These are phyloP conservation scores for Budorcas taxicolor DNA, from an alignment of 2,113 vertebrate species.

Conservation along the genomic window DNA sequence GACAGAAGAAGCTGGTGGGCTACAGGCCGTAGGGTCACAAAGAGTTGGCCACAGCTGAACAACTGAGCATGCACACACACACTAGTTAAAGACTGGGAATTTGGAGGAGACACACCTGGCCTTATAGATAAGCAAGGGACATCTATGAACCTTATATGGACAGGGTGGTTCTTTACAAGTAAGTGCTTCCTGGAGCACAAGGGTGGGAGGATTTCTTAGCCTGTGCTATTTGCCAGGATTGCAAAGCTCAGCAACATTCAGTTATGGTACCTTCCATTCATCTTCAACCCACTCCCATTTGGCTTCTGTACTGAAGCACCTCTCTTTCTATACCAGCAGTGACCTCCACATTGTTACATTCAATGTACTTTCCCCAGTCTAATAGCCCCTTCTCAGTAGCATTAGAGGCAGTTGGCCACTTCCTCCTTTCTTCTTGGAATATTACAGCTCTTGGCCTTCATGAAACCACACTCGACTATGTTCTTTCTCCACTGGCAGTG, in stretches of 20 bases:
- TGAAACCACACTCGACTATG: neutral
- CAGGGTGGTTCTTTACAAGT: neutral
- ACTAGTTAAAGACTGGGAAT: neutral
- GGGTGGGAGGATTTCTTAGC: neutral
- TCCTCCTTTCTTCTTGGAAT: neutral
- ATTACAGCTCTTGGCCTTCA: neutral
- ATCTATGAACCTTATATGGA: neutral
- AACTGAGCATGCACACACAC: neutral
- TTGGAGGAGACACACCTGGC: neutral
- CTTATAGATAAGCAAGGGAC: neutral
- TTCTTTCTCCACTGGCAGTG: neutral
- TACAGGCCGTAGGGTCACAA: fast-evolving
- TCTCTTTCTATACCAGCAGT: neutral
- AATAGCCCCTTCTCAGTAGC: neutral
- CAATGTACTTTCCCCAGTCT: neutral
- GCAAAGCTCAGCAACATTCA: neutral
- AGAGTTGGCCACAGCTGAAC: neutral
- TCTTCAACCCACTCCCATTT: neutral
- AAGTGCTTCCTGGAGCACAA: neutral
- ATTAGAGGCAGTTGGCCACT: neutral
- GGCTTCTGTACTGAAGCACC: neutral
- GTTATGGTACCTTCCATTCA: neutral
- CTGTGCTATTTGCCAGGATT: neutral
- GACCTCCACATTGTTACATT: neutral
- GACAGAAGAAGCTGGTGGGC: neutral